Evolutionary conservation across 2,797 vertebrate genomes (phyloP).

Genomic region (Phrynocephalus guinanensis): DNA sequence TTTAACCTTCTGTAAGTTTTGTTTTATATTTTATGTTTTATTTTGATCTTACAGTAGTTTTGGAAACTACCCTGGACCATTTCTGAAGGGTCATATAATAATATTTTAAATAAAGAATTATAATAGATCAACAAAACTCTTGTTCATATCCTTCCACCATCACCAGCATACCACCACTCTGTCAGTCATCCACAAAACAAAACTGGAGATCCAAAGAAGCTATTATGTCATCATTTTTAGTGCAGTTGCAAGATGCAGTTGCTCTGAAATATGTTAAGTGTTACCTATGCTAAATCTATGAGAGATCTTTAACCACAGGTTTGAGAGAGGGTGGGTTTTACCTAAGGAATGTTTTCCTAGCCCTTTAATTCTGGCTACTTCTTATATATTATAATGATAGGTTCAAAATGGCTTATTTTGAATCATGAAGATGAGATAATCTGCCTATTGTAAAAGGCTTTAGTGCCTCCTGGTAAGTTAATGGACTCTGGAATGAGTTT

Average conservation of each 20-base stretch:
- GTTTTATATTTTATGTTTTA: not conserved
- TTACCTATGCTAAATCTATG: not conserved
- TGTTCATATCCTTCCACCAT: not conserved
- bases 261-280: not conserved
- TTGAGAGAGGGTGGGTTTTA: not conserved
- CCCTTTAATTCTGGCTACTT: conserved; percentile 18
- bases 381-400: conserved; percentile 24
- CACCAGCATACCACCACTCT: not conserved
- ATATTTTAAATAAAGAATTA: not conserved
- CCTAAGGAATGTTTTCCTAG: not conserved
- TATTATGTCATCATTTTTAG: not conserved
- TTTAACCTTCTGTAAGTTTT: not conserved
- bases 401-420: conserved; percentile 4
- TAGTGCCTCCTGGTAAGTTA: conserved; percentile 23
- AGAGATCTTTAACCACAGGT: not conserved
- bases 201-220: not conserved
- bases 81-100: not conserved
- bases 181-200: not conserved
- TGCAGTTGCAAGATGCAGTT: not conserved
- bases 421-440: conserved; percentile 35
- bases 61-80: not conserved
- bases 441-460: conserved; percentile 36
- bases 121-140: not conserved
- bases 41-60: not conserved
- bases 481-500: conserved; percentile 41